phyloP scores from a whole-genome alignment of 37 sponge, comb jelly and placozoan genomes.

The Amphimedon queenslandica region DNA sequence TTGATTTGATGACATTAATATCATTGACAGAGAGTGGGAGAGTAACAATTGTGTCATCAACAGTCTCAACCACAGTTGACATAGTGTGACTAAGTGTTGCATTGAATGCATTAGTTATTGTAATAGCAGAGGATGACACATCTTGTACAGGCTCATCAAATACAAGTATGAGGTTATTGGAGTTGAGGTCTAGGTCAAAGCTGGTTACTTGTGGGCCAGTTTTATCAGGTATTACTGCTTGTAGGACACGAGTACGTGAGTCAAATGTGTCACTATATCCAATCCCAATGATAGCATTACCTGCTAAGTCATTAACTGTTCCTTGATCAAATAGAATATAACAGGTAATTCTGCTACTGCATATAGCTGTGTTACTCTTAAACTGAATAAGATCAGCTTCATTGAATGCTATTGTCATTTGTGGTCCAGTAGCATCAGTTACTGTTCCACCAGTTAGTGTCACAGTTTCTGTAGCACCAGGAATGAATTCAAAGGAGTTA shows the following conservation, averaged over 20 bases:
- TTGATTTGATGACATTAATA: conserved; percentile 52
- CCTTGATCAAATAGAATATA: conserved; percentile 38
- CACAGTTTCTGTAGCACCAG: not conserved
- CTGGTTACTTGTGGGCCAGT: conserved; percentile 24
- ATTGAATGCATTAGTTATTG: conserved; percentile 54
- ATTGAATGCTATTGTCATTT: conserved; percentile 36
- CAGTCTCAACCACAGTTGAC: conserved; percentile 23
- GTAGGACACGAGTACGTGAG: not conserved
- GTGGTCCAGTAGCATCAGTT: conserved; percentile 25
- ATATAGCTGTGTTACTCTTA: conserved; percentile 49
- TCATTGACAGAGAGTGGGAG: conserved; percentile 40
- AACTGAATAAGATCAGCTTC: conserved; percentile 59
- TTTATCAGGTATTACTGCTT: conserved; percentile 11
- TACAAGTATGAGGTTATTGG: conserved; percentile 45
- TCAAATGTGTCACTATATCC: not conserved
- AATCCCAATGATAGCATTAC: conserved; percentile 31
- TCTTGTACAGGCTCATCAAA: conserved; percentile 79
- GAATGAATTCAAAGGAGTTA: conserved; percentile 1
- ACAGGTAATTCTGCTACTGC: conserved; percentile 28
- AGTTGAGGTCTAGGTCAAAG: conserved; percentile 41
- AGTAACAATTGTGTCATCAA: conserved; percentile 28
- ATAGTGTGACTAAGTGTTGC: conserved; percentile 40
- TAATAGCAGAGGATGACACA: conserved; percentile 49
- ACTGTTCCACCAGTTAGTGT: conserved; percentile 56
- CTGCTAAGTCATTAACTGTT: conserved; percentile 45